Conservation (phyloP, 2,797 vertebrate species). For the Tachyglossus aculeatus region DNA sequence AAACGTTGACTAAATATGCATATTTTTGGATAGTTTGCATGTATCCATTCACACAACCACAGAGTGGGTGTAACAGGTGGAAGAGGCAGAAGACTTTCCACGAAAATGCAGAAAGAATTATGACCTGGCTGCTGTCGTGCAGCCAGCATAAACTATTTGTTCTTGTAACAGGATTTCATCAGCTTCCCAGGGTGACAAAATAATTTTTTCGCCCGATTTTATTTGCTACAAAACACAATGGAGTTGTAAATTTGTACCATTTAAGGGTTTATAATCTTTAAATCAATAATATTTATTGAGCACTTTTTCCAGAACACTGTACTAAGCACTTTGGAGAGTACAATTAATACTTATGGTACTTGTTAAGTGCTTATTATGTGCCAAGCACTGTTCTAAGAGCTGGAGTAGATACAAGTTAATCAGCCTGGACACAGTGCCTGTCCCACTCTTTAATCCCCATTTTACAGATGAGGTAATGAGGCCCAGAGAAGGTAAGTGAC, state of each 20-base stretch:
- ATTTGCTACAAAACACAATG: too few species aligned
- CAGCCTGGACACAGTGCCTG: too few species aligned
- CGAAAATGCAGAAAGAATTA: constrained; percentile 15
- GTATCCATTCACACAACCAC: too few species aligned
- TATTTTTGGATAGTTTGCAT: too few species aligned
- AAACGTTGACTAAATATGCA: constrained; percentile 13
- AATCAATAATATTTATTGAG: too few species aligned
- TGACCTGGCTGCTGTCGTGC: not conserved
- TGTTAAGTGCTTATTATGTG: not conserved
- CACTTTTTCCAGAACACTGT: too few species aligned
- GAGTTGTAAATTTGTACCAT: too few species aligned
- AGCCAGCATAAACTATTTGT: constrained; percentile 5
- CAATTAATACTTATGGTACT: not conserved
- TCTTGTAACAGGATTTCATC: constrained; percentile 26
- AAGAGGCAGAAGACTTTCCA: not conserved
- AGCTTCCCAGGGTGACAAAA: too few species aligned
- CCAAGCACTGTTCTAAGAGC: not conserved
- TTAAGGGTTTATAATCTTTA: too few species aligned
- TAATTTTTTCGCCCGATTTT: too few species aligned
- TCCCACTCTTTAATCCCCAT: not conserved
- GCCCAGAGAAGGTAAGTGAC: not conserved
- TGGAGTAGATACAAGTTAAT: too few species aligned
- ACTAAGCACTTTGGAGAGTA: too few species aligned
- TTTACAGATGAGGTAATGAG: not conserved
- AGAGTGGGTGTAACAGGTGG: not conserved